Percentiles rank a stretch among this genome's conserved stretches.
Evolutionary conservation across 1,140 invertebrate genomes (phyloP).

Genomic region (Leptinotarsa lineolata): DNA sequence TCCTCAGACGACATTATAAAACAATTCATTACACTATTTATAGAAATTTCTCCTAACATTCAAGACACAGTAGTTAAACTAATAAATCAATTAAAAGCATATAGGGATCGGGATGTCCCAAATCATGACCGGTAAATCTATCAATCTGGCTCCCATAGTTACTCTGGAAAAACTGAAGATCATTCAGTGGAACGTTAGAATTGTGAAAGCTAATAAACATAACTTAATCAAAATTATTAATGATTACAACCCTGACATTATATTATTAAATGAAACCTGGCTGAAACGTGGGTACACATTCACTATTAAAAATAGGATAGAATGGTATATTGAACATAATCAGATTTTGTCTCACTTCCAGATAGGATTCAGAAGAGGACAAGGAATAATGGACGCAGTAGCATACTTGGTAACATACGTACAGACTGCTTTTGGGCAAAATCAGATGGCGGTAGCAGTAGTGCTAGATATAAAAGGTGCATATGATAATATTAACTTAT

Average conservation of each 20-base stretch:
- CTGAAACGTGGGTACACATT: slow-evolving; percentile 7
- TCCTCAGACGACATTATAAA: background rate
- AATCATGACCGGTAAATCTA: background rate
- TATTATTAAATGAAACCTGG: slow-evolving; percentile 30
- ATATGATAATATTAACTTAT: too few species aligned
- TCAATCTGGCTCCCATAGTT: background rate
- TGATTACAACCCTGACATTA: slow-evolving; percentile 24
- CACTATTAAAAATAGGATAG: background rate
- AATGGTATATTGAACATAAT: background rate
- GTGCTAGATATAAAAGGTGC: too few species aligned
- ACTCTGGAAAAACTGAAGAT: slow-evolving; percentile 14
- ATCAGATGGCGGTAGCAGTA: background rate
- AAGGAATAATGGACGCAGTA: background rate
- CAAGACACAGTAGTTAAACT: background rate
- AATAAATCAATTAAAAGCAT: background rate
- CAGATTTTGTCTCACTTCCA: background rate
- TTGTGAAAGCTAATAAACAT: slow-evolving; percentile 17
- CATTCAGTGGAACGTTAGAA: slow-evolving; percentile 30
- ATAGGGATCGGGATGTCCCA: background rate
- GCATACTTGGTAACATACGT: background rate
- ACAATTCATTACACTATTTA: background rate
- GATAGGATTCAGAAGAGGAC: background rate
- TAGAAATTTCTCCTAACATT: background rate
- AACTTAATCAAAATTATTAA: slow-evolving; percentile 18
- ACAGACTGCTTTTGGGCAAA: background rate